Conservation (phyloP, 1,140 invertebrate species). For the Leucophenga varia region DNA sequence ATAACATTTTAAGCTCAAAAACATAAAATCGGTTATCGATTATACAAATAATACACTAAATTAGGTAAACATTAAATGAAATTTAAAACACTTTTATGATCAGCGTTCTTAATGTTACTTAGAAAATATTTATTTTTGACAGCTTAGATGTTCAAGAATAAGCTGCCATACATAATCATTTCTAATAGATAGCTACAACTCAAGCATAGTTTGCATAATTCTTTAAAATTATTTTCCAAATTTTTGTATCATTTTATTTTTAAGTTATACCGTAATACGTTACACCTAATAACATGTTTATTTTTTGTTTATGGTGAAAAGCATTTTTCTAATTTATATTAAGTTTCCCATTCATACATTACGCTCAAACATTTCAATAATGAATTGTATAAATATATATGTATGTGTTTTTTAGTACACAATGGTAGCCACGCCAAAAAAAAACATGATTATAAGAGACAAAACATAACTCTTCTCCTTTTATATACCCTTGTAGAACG, state of each 20-base stretch:
- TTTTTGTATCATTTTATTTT: slow-evolving; percentile 17
- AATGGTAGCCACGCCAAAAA: slow-evolving; percentile 25
- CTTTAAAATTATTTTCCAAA: slow-evolving; percentile 13
- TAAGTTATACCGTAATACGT: slow-evolving; percentile 14
- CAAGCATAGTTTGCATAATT: slow-evolving; percentile 12
- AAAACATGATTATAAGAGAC: slow-evolving; percentile 30
- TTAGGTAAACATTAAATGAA: too few relatives aligned
- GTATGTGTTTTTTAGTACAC: slow-evolving; percentile 25
- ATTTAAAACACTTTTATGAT: slow-evolving; percentile 17
- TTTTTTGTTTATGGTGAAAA: slow-evolving; percentile 19
- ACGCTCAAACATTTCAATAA: slow-evolving; percentile 26
- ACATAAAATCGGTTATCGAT: slow-evolving; percentile 30
- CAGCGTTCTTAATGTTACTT: slow-evolving; percentile 17
- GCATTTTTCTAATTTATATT: slow-evolving; percentile 22
- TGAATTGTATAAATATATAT: slow-evolving; percentile 25
- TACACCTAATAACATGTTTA: slow-evolving; percentile 28
- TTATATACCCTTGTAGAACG: too few relatives aligned
- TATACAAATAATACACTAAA: slow-evolving; percentile 23
- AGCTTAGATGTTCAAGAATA: slow-evolving; percentile 12
- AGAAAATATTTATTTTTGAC: slow-evolving; percentile 14
- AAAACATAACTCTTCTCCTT: slow-evolving; percentile 15
- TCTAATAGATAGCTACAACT: slow-evolving; percentile 20
- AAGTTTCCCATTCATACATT: background rate
- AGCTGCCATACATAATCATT: slow-evolving; percentile 16
- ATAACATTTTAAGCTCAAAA: slow-evolving; percentile 34